A percentile compares a stretch with the other conserved stretches of the same genome.
Conservation (phyloP, 37 sponge, comb jelly and placozoan species). For the Crambe crambe region DNA sequence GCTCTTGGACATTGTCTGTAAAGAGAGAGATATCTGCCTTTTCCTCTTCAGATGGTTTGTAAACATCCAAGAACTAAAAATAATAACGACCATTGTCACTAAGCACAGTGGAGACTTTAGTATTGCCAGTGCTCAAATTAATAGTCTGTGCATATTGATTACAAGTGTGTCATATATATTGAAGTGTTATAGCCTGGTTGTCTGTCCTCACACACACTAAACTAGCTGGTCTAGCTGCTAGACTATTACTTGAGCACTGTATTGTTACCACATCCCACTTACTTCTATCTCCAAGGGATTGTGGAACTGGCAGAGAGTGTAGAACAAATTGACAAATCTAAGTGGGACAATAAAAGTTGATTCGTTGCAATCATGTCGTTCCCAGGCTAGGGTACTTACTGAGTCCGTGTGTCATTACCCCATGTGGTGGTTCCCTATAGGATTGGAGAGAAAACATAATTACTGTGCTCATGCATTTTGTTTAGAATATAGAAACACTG, state of each 20-base stretch:
- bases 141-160: no score
- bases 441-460: neutral
- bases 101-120: neutral
- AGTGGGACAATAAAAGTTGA: neutral
- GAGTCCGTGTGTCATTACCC: constrained; percentile 19
- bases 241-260: no score
- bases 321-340: constrained; percentile 31
- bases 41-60: constrained; percentile 53
- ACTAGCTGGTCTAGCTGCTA: no score
- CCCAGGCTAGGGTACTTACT: constrained; percentile 24
- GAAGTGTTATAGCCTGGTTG: no score
- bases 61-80: constrained; percentile 42
- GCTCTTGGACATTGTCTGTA: constrained; percentile 44
- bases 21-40: constrained; percentile 23
- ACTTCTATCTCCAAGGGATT: constrained; percentile 62
- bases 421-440: constrained; percentile 55
- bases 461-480: no score
- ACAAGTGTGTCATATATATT: no score
- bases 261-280: no score
- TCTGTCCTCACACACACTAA: no score
- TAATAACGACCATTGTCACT: neutral
- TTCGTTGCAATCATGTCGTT: no score
- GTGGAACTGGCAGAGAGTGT: constrained; percentile 57
- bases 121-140: no score
- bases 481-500: neutral